These are phyloP conservation scores for Lypha dubia DNA, from an alignment of 2,888 invertebrate species.

Conservation along the genomic window DNA sequence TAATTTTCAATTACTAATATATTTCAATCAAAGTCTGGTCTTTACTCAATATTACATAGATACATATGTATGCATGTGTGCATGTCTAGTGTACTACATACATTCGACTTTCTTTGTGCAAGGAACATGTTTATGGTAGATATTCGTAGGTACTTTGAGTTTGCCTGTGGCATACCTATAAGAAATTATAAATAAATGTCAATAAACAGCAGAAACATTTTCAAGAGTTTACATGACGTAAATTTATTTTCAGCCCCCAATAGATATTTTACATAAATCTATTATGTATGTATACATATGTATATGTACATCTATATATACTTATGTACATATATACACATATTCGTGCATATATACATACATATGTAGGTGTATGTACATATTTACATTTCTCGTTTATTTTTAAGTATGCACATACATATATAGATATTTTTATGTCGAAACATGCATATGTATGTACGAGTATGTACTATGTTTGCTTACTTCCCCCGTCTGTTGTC, in stretches of 20 bases:
- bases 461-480: not conserved
- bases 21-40: slow-evolving; percentile 43
- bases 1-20: slow-evolving; percentile 48
- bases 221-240: slow-evolving; percentile 21
- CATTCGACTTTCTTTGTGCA: not conserved
- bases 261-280: slow-evolving; percentile 7
- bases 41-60: slow-evolving; percentile 23
- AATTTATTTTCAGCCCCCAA: slow-evolving; percentile 39
- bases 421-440: not conserved
- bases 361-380: not conserved
- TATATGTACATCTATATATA: not conserved
- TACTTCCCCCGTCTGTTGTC: slow-evolving; percentile 64
- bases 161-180: slow-evolving; percentile 12
- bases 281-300: not conserved
- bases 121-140: not conserved
- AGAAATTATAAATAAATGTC: slow-evolving; percentile 32
- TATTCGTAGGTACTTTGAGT: slow-evolving; percentile 3
- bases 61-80: not conserved
- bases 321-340: not conserved
- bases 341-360: no score
- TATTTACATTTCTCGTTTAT: not conserved
- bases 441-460: not conserved
- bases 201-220: slow-evolving; percentile 20
- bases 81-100: not conserved
- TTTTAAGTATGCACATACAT: not conserved